Evolutionary conservation across 2,797 vertebrate species (phyloP), one percentile per base, ranked within the genome.

Genomic region (Typhlichthys eigenmanni): DNA sequence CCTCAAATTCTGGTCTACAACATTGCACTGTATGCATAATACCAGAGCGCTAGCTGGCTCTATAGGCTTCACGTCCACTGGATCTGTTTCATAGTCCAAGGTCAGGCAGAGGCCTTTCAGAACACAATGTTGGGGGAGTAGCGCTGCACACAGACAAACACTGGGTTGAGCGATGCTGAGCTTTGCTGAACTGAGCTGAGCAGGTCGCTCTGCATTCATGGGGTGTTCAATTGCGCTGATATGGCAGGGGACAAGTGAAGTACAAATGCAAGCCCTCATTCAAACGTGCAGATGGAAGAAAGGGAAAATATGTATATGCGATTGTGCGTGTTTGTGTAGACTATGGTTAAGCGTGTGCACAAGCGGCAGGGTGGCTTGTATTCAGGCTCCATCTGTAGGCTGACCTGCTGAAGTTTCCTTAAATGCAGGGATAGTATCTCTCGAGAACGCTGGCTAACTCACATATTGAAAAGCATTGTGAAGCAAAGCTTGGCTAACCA

Each of bases 171-270:
- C 52, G 38, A 11, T 77, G 79, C 84, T 80, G 81, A 80, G 79
- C 50, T 67, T 78, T 69, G 53, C 43, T 80, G 80, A 69, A 69
- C 81, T 55, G 75, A 85, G 81, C 78, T 72, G 75, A 73, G 73
- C 75, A 76, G 58, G 55, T 72, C 66, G 66, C 72, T 72, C 67
- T 64, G 2, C 63, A 79, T 81, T 85, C 84, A 16, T 29, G 11
- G 52, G 84, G 89, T 91, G 79, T 89, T 86, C 75, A 76, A 84
- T 92, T 90, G 84, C 82, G 87, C 88, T 91, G 89, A 91, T 74
- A 67, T 0, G 56, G 85, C 89, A 90, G 71, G 66, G 72, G 78
- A 76, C 68, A 53, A 79, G 74, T 81, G 66, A 77, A 85, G 78
- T 66, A 63, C 72, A 64, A 62, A 68, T 38, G 57, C 71, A 51